phyloP scores from a whole-genome alignment of 2,888 invertebrate genomes.

The Eretmocerus hayati region DNA sequence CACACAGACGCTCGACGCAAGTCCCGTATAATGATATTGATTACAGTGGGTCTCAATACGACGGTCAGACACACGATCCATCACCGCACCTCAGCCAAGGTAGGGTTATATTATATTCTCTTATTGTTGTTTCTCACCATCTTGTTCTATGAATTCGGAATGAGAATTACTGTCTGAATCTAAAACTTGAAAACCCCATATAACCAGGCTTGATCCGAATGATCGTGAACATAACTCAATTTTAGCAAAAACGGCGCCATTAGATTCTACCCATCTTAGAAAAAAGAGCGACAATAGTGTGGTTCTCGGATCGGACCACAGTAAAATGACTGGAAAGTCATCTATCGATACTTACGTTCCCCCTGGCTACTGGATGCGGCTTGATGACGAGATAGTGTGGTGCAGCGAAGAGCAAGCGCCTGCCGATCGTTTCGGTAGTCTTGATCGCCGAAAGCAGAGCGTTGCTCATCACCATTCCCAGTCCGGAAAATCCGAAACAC shows the following conservation, averaged over 20 bases:
- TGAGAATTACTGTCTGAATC: not conserved
- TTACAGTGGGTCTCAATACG: conserved; percentile 21
- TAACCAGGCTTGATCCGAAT: conserved; percentile 4
- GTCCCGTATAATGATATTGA: conserved; percentile 29
- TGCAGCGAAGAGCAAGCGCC: conserved; percentile 33
- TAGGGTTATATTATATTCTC: not conserved
- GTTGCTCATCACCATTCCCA: conserved; percentile 22
- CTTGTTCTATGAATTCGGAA: not conserved
- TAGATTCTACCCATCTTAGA: too few relatives aligned
- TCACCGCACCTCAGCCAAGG: conserved; percentile 26
- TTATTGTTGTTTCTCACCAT: too few relatives aligned
- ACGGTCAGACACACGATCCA: conserved; percentile 26
- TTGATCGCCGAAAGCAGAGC: conserved; percentile 54
- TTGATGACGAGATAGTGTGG: conserved; percentile 42
- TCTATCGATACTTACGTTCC: conserved; percentile 23
- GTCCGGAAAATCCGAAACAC: conserved; percentile 26
- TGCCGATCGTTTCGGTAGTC: conserved; percentile 52
- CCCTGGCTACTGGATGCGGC: conserved; percentile 38
- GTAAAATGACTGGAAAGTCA: conserved; percentile 9
- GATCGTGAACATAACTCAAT: conserved; percentile 12
- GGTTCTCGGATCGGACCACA: not conserved
- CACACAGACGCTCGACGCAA: conserved; percentile 27
- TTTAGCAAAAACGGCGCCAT: too few relatives aligned
- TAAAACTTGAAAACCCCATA: conserved; percentile 5
- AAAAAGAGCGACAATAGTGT: too few relatives aligned